Evolutionary conservation across 2,113 vertebrate genomes (phyloP).

Genomic region (Merops nubicus): DNA sequence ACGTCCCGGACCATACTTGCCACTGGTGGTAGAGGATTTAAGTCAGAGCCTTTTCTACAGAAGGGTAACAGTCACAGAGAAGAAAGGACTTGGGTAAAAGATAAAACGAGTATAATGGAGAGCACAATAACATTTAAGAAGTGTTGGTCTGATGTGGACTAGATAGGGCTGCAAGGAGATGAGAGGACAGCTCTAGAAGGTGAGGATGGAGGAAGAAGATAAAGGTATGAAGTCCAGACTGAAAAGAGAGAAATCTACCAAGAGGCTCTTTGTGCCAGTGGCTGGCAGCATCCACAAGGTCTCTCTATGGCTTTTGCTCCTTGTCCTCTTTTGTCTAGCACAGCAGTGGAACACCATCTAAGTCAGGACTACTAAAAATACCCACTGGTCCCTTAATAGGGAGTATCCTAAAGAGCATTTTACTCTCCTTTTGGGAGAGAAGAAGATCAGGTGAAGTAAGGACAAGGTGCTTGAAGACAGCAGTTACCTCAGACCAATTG

Average conservation of each 20-base stretch:
- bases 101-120: background rate
- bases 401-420: background rate
- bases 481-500: background rate
- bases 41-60: background rate
- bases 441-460: background rate
- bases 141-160: background rate
- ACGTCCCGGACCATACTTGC: background rate
- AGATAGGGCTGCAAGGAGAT: background rate
- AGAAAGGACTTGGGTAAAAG: background rate
- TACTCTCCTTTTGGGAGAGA: background rate
- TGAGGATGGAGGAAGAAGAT: background rate
- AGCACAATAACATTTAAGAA: background rate
- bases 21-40: background rate
- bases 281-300: background rate
- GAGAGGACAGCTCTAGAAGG: background rate
- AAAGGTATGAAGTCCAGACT: background rate
- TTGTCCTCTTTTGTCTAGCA: background rate
- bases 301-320: background rate
- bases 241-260: background rate
- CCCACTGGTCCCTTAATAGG: background rate
- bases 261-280: background rate
- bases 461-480: background rate
- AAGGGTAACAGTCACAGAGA: background rate
- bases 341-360: background rate
- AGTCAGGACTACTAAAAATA: background rate